Conservation (phyloP, 1,140 invertebrate species). For the Babylonia areolata region DNA sequence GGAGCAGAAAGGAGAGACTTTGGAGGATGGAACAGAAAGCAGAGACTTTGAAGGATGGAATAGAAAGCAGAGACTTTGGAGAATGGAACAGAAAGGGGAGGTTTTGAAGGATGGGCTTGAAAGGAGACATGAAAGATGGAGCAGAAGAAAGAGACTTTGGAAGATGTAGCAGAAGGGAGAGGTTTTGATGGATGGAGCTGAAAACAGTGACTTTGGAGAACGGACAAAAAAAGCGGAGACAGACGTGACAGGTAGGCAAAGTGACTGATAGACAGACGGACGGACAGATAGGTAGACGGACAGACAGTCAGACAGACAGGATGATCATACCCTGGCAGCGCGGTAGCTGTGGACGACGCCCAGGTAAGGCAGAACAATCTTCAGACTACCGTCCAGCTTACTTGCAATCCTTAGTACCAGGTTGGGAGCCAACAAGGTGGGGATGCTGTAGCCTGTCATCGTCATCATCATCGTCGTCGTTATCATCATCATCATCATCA, state of each 20-base stretch:
- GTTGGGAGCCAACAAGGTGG: neutral
- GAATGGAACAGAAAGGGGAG: no score
- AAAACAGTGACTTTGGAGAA: neutral
- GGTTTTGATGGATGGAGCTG: neutral
- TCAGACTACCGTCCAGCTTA: neutral
- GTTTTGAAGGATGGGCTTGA: neutral
- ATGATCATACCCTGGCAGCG: slow-evolving; percentile 1
- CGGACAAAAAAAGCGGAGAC: neutral
- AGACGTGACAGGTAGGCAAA: neutral
- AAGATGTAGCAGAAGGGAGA: no score
- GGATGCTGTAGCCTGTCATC: slow-evolving; percentile 18
- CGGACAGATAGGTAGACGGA: slow-evolving; percentile 1
- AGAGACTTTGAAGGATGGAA: no score
- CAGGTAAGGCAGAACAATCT: neutral
- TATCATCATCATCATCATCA: slow-evolving; percentile 10
- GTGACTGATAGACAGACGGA: neutral
- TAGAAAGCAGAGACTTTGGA: no score
- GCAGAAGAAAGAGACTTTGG: no score
- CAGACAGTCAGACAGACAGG: neutral
- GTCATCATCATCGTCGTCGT: slow-evolving; percentile 22
- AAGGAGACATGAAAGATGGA: neutral
- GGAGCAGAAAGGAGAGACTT: no score
- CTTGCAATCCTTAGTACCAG: neutral
- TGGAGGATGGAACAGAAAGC: no score
- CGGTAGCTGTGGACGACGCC: neutral